Base-by-base conservation (phyloP, 2,888 invertebrate genomes). In the Melanchra persicariae region DNA sequence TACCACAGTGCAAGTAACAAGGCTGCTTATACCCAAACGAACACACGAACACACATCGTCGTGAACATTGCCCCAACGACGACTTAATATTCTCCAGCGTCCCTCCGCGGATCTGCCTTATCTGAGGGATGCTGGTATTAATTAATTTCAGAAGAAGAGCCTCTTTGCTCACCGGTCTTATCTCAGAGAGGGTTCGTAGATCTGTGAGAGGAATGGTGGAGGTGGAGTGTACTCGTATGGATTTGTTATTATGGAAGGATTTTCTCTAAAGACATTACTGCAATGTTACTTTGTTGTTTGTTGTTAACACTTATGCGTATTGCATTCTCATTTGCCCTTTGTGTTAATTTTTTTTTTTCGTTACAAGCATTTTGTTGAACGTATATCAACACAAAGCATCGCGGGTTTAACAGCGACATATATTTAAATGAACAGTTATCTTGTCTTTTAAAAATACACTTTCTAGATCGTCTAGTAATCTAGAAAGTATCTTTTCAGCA, bases 11-110 rank as follows among this genome's bases (percentile, higher is more conserved):
- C 10, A 7, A 66, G 63, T 66, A 66, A 82, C 78, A 78, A 72
- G 58, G 57, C 52, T 12, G 34, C 49, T 30, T 68, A 82, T 58
- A 68, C 66, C 24, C 26, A 12, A 49, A 34, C 52, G n/a, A 8
- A 51, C 66, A 79, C 75, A 34, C 52, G n/a, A 8, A 51, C 66
- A 79, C 75, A 79, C 67, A 69, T 71, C 54, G 52, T 12, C 24
- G 59, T 22, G 4, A 55, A 30, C 51, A 64, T 43, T 57, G 45
- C 61, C 43, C 61, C 66, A 30, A 74, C 70, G 67, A 64, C 74
- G 64, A 55, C 61, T 81, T 83, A 82, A 82, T 81, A 83, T 83
- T 82, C 82, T 51, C 71, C 61, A 43, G 64, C 68, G 63, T 66
- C 73, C 72, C 51, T 61, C 7, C 66, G 47, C 61, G 40, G 62